Evolutionary conservation across 2,888 invertebrate genomes (phyloP).

Genomic region (Therioaphis trifolii): DNA sequence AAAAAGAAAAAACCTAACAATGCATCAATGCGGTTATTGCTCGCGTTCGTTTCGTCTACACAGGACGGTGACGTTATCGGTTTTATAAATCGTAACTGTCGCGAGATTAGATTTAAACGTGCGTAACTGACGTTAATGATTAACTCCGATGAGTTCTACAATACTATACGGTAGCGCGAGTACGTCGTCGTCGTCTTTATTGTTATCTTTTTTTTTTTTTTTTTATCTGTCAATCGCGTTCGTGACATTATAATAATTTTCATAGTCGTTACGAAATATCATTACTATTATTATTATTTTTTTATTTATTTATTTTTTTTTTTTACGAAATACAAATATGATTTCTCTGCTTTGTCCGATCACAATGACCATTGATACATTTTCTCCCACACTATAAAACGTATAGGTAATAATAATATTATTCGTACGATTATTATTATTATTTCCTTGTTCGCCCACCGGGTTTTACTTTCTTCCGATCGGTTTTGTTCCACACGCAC

Average conservation of each 20-base stretch:
- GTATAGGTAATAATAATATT: background rate
- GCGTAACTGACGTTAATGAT: slow-evolving; percentile 49
- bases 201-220: background rate
- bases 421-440: background rate
- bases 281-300: slow-evolving; percentile 5
- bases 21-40: background rate
- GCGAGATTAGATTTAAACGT: slow-evolving; percentile 59
- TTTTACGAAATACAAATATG: slow-evolving; percentile 31
- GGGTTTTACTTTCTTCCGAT: slow-evolving; percentile 57
- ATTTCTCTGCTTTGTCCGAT: slow-evolving; percentile 60
- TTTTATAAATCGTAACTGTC: too few species aligned
- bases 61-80: too few species aligned
- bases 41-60: too few species aligned
- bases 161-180: background rate
- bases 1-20: background rate
- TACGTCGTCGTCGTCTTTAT: background rate
- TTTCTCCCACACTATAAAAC: slow-evolving; percentile 38
- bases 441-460: slow-evolving; percentile 42
- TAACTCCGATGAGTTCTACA: background rate
- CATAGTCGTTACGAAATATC: slow-evolving; percentile 33
- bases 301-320: background rate
- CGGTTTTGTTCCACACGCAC: slow-evolving; percentile 1
- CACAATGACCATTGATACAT: slow-evolving; percentile 53
- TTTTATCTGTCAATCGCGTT: background rate
- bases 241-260: slow-evolving; percentile 43